Base-by-base conservation (phyloP, 2,113 vertebrate genomes). In the Otis tarda region DNA sequence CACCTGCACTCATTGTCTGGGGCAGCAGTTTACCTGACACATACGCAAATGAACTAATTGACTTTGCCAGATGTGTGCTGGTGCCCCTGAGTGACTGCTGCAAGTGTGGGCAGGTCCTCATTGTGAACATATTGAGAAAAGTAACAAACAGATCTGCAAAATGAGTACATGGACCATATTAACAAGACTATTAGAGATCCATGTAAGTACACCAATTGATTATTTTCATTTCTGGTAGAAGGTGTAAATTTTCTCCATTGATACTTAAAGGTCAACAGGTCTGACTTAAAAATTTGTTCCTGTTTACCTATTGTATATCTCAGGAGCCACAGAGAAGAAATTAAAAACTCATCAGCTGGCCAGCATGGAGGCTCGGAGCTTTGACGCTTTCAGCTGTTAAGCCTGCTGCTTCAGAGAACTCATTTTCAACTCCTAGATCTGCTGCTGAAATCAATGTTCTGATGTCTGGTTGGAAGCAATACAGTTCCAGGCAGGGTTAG, bases 261-360 rank as follows among this genome's bases (percentile, higher is more conserved):
- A 37, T 53, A 82, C 61, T 90, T 88, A 93, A 77, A 88, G 94
- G 63, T 82, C 87, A 94, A 85, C 45, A 71, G 43, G 85, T 87
- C 30, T 16, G 37, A 60, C n/a, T 47, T 39, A 69, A 1, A 7
- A 60, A 10, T 89, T 92, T 90, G 37, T 53, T 50, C 57, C 64
- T 87, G n/a, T 78, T 95, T 93, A 35, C 79, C 21, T 74, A 21
- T 95, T 97, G 73, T 20, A 86, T 95, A 86, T 95, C 47, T 90
- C 87, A 93, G 85, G 69, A 93, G 14, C 45, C 68, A 93, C 30
- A 64, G 80, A 83, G 90, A 96, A 97, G 93, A 96, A 97, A 97
- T 95, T 95, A 95, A 97, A 97, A 96, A 71, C 93, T 92, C 94
- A 96, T 97, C 91, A 97, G 33, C 52, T 96, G 94, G 86, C 50